A percentile compares a stretch with the other conserved stretches of the same genome.
These are phyloP conservation scores for Jaculus jaculus DNA, from an alignment of 2,113 vertebrate species.

Conservation along the genomic window DNA sequence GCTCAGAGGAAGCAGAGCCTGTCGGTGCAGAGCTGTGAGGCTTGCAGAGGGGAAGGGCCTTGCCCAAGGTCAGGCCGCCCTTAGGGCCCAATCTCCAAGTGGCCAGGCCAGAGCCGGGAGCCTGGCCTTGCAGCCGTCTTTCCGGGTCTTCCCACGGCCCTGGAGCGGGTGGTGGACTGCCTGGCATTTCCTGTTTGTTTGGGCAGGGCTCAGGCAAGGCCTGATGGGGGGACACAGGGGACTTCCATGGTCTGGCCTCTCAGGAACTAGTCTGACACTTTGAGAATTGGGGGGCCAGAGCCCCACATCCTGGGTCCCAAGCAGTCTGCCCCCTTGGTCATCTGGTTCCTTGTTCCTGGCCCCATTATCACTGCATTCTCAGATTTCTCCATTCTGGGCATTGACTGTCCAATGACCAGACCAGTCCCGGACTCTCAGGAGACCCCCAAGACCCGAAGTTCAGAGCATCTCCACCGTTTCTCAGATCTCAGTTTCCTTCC, in stretches of 20 bases:
- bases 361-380: not conserved
- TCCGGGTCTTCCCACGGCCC: not conserved
- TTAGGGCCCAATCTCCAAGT: not conserved
- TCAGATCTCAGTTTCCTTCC: conserved; percentile 24
- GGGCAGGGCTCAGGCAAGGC: conserved; percentile 28
- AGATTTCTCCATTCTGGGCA: not conserved
- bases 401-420: not conserved
- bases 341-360: not conserved
- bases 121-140: not conserved
- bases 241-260: not conserved
- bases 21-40: not conserved
- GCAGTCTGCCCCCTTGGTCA: not conserved
- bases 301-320: not conserved
- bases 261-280: not conserved
- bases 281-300: not conserved
- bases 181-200: conserved; percentile 68
- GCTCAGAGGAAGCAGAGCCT: not conserved
- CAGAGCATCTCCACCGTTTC: not conserved
- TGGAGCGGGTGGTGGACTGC: not conserved
- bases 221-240: not conserved
- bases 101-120: not conserved
- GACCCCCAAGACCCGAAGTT: not conserved
- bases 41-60: not conserved
- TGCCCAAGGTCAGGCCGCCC: not conserved
- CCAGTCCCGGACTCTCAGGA: not conserved